Conservation (phyloP, 1,140 invertebrate species). For the Drosophila eugracilis region DNA sequence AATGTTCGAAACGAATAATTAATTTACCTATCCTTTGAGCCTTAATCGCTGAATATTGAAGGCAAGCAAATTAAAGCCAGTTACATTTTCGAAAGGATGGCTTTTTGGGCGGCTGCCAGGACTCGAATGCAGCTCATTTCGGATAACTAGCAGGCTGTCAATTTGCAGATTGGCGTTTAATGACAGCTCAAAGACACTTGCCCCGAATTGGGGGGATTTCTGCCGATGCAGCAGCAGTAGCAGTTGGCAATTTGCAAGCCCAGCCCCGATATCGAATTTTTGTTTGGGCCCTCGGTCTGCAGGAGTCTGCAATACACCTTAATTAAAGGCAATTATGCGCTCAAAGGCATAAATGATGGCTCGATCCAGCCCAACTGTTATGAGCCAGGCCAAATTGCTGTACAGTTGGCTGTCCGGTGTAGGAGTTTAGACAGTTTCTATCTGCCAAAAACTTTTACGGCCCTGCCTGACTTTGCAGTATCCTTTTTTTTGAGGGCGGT, state of each 20-base stretch:
- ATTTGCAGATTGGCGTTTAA: slow-evolving; percentile 55
- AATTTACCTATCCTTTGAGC: slow-evolving; percentile 14
- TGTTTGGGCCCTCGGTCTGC: slow-evolving; percentile 46
- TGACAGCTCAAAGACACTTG: slow-evolving; percentile 71
- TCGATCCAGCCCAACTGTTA: slow-evolving; percentile 66
- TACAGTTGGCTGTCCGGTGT: slow-evolving; percentile 56
- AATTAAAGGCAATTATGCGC: slow-evolving; percentile 81
- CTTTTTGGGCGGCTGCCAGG: slow-evolving; percentile 21
- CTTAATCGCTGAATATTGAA: slow-evolving; percentile 33
- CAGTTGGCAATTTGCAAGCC: slow-evolving; percentile 52
- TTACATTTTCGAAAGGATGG: slow-evolving; percentile 3
- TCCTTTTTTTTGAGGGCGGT: slow-evolving; percentile 1
- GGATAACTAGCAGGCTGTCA: slow-evolving; percentile 63
- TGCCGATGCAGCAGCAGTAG: slow-evolving; percentile 41
- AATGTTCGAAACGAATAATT: slow-evolving; percentile 22
- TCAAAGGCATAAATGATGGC: slow-evolving; percentile 82
- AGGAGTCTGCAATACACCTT: slow-evolving; percentile 66
- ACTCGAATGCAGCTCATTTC: slow-evolving; percentile 34
- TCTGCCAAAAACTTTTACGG: slow-evolving; percentile 59
- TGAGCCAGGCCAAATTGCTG: slow-evolving; percentile 75
- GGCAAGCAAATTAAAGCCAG: slow-evolving; percentile 2
- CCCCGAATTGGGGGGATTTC: slow-evolving; percentile 37
- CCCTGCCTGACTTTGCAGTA: slow-evolving; percentile 50
- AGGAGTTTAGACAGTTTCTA: slow-evolving; percentile 38
- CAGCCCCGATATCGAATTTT: slow-evolving; percentile 63